Conservation (phyloP, 2,888 invertebrate genomes). For the Plagiodera versicolora region DNA sequence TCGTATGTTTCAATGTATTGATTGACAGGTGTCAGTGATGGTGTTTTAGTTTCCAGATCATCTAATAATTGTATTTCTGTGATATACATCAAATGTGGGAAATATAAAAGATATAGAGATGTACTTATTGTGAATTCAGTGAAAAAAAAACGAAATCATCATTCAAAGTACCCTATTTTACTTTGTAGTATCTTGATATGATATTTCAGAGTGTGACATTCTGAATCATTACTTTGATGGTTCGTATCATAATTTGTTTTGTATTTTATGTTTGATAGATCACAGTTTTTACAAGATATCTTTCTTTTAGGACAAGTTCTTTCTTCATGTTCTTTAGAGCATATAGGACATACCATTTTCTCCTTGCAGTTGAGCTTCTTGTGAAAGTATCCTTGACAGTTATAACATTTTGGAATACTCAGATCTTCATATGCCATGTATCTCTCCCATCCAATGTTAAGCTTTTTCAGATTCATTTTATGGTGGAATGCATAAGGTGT, state of each 20-base stretch:
- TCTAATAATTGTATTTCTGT: too few relatives aligned
- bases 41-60: too few relatives aligned
- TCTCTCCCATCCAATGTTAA: constrained; percentile 13
- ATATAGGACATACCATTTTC: constrained; percentile 6
- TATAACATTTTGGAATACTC: background rate
- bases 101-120: background rate
- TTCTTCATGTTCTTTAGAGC: constrained; percentile 2
- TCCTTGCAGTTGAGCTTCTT: constrained; percentile 3
- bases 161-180: constrained; percentile 1
- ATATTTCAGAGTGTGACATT: background rate
- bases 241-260: constrained; percentile 3
- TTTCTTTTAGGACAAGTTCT: background rate
- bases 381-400: constrained; percentile 8
- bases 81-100: background rate
- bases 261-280: constrained; percentile 1
- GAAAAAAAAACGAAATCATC: background rate
- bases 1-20: background rate
- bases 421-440: constrained; percentile 13
- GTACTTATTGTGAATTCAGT: constrained; percentile 2
- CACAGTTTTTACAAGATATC: constrained; percentile 3
- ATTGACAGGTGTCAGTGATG: background rate
- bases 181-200: background rate
- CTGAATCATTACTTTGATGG: background rate
- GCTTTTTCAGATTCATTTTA: background rate
- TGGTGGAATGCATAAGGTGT: constrained; percentile 10